Evolutionary conservation across 2,888 invertebrate genomes (phyloP).

Genomic region (Mamestra brassicae): DNA sequence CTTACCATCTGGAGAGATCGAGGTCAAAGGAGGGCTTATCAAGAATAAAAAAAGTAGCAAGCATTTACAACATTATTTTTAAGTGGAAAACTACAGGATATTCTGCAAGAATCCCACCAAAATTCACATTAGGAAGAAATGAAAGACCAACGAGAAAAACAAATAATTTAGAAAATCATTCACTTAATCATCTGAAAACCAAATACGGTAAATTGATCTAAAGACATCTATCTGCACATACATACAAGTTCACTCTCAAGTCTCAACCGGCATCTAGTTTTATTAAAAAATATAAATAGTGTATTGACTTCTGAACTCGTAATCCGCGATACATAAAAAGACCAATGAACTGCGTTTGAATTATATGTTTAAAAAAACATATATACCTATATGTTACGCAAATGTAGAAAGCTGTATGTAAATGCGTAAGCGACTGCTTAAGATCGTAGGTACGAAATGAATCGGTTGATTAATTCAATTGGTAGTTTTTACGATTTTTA

Average conservation of each 20-base stretch:
- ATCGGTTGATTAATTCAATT: slow-evolving; percentile 41
- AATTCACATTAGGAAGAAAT: background rate
- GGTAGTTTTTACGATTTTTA: slow-evolving; percentile 13
- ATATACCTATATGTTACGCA: slow-evolving; percentile 50
- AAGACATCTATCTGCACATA: slow-evolving; percentile 30
- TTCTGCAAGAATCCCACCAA: background rate
- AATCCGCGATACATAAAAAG: slow-evolving; percentile 63
- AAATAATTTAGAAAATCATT: background rate
- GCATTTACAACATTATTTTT: background rate
- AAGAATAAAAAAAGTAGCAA: background rate
- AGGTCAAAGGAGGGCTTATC: background rate
- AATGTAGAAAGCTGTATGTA: slow-evolving; percentile 60
- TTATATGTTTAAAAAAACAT: slow-evolving; percentile 47
- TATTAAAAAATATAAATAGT: slow-evolving; percentile 61
- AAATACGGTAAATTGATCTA: slow-evolving; percentile 33
- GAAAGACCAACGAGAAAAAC: background rate
- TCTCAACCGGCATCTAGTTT: slow-evolving; percentile 52
- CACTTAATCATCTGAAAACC: background rate
- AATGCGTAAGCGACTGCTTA: slow-evolving; percentile 45
- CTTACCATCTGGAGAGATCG: background rate
- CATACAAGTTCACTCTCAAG: slow-evolving; percentile 23
- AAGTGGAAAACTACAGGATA: background rate
- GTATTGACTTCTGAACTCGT: slow-evolving; percentile 66
- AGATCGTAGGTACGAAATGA: slow-evolving; percentile 25
- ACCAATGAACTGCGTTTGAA: slow-evolving; percentile 63